Base-by-base conservation (phyloP, 1,140 invertebrate species). In the Lithobius niger region DNA sequence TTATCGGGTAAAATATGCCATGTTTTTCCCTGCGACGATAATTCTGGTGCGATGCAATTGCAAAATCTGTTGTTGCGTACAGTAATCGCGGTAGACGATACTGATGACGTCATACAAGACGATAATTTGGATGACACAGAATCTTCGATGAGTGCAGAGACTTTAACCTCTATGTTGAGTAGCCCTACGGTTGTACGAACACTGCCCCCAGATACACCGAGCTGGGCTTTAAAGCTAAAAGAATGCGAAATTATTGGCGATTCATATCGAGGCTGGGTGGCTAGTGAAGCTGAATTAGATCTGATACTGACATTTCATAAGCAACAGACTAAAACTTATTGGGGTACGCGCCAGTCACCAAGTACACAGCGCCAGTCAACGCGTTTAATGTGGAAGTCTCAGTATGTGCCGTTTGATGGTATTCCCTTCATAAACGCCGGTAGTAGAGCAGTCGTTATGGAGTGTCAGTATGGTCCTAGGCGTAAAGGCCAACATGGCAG, bases 361-460 rank as follows among this genome's bases (percentile, higher is more conserved):
- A 63, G 64, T 56, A 63, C 66, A 1, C 64, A 64, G 1, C 68
- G 68, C 55, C 63, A 66, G 2, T 70, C 70, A 16, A 69, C 67
- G 18, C 52, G 70, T 44, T 61, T 72, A 6, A 72, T 72, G 70
- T 72, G 70, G 70, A 71, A 70, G 55, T 72, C 70, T 25, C 70
- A 72, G 53, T 72, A 72, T 62, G 70, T 71, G 16, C 70, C 69
- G 0, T 71, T 69, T 60, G 70, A 72, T 65, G 70, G 70, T 6
- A 66, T 71, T 28, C 70, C 70, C 16, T 72, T 72, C 61, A 64
- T 72, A 10, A 72, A 72, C 56, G 56, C 67, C 56, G 69, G 69
- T 69, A 59, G 52, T 60, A 54, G 70, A 45, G 70, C 70, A 10
- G 63, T 71, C 16, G 69, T 71, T 3, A 69, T 70, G 69, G 70